Base-by-base conservation (phyloP, 1,140 invertebrate species). In the Drosophila lacertosa region DNA sequence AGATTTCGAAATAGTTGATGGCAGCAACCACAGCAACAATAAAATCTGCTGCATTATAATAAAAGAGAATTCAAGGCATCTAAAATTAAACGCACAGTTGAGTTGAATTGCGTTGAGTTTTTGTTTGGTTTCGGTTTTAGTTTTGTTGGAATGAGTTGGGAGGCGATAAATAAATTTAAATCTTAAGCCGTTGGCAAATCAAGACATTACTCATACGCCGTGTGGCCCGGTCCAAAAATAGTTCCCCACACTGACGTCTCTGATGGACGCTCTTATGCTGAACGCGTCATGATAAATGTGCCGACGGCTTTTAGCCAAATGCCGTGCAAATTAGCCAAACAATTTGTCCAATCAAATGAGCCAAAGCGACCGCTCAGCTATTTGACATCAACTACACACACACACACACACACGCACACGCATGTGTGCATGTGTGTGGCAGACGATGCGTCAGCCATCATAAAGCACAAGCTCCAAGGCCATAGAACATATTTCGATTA, bases 121-220 rank as follows among this genome's bases (percentile, higher is more conserved):
- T 47, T 15, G 39, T 16, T 26, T 26, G 6, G 13, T 26, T 47
- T 47, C 6, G 26, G 11, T 3, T 47, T 29, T 9, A 13, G n/a
- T 9, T 26, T 50, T 18, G 45, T 16, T 7, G 22, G 39, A 3
- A 22, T 22, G 20, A 26, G 54, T 16, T 45, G 51, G 20, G n/a
- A n/a, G 54, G 42, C 73, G 73, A 84, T 84, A 77, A 84, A 84
- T 84, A 74, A 77, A 81, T 86, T 86, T 86, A 44, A 77, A 80
- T 66, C 81, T 78, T 77, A 84, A 75, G 74, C 73, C 81, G 73
- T 77, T 84, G 80, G 80, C 80, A 57, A 84, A 84, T 86, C 72
- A 86, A 86, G 77, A 84, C 80, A 84, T 84, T 84, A 84, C 81
- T 84, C 80, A 84, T 84, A 84, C 80, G 77, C 76, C 57, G 74